Conservation (phyloP, 2,888 invertebrate species). For the Drosophila limbata region DNA sequence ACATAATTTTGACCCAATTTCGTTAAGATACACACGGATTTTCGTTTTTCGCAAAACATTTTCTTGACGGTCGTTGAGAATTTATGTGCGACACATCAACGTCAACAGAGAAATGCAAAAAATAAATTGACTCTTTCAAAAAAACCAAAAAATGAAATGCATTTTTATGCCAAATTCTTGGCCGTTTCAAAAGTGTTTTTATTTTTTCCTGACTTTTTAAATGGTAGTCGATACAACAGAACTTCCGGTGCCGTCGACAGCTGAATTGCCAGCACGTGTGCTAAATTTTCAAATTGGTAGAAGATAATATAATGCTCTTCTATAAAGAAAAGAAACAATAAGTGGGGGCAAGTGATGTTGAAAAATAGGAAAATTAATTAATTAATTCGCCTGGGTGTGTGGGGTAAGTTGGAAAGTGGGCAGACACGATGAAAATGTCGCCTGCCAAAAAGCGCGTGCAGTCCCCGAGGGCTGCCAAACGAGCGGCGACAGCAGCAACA, state of each 20-base stretch:
- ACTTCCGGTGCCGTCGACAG: constrained; percentile 67
- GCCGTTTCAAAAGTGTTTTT: constrained; percentile 28
- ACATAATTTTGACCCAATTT: constrained; percentile 74
- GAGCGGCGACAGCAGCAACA: constrained; percentile 3
- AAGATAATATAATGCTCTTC: constrained; percentile 4
- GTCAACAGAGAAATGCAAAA: constrained; percentile 76
- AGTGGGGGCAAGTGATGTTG: constrained; percentile 12
- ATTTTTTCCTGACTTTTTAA: constrained; percentile 28
- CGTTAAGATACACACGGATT: constrained; percentile 35
- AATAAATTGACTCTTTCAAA: constrained; percentile 31
- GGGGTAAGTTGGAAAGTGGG: constrained; percentile 17
- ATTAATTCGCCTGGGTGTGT: constrained; percentile 47
- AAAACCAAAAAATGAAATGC: constrained; percentile 57
- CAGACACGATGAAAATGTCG: constrained; percentile 62
- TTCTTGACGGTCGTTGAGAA: constrained; percentile 45
- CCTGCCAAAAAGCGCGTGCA: constrained; percentile 80
- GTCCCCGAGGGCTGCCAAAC: constrained; percentile 52
- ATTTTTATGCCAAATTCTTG: constrained; percentile 71
- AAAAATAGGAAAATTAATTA: constrained; percentile 50
- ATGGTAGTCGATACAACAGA: constrained; percentile 33
- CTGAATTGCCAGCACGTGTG: constrained; percentile 67
- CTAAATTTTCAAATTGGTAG: constrained; percentile 28
- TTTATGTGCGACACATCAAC: constrained; percentile 71
- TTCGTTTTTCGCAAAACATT: constrained; percentile 36
- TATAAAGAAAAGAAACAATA: background rate